Evolutionary conservation across 2,113 vertebrate species (phyloP).

Genomic region (Coracopsis vasa): DNA sequence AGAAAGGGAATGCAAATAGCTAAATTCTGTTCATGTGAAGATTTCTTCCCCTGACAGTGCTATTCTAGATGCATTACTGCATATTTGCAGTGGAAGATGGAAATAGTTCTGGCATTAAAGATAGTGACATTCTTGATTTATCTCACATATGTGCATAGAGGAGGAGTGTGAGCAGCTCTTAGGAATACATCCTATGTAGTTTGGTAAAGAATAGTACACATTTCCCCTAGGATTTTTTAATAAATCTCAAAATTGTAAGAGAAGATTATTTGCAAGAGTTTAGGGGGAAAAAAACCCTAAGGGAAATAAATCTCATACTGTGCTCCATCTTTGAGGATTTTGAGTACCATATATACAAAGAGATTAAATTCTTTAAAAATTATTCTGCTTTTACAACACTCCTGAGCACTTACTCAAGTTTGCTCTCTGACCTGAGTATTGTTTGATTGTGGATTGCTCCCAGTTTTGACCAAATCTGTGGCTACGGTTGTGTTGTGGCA

Average conservation of each 20-base stretch:
- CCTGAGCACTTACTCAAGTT: neutral
- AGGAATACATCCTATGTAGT: conserved; percentile 9
- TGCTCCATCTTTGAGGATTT: neutral
- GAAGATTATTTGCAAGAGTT: neutral
- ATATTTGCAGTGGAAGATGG: conserved; percentile 46
- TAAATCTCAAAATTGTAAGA: conserved; percentile 21
- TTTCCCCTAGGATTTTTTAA: conserved; percentile 16
- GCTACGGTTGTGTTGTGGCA: neutral
- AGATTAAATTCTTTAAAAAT: neutral
- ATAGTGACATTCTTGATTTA: conserved; percentile 59
- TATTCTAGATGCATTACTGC: conserved; percentile 52
- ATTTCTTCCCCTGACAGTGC: conserved; percentile 1
- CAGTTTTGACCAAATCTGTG: neutral
- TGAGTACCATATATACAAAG: neutral
- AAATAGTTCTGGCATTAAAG: conserved; percentile 54
- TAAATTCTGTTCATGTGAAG: conserved; percentile 23
- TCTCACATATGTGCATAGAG: conserved; percentile 17
- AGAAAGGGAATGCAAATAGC: conserved; percentile 21
- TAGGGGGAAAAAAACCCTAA: neutral
- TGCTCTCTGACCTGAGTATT: neutral
- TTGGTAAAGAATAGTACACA: conserved; percentile 26
- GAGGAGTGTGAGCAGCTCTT: conserved; percentile 27
- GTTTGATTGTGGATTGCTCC: neutral
- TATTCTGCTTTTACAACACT: neutral
- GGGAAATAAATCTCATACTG: conserved; percentile 3